Conservation (phyloP, 2,888 invertebrate species). For the Rhamnusium bicolor region DNA sequence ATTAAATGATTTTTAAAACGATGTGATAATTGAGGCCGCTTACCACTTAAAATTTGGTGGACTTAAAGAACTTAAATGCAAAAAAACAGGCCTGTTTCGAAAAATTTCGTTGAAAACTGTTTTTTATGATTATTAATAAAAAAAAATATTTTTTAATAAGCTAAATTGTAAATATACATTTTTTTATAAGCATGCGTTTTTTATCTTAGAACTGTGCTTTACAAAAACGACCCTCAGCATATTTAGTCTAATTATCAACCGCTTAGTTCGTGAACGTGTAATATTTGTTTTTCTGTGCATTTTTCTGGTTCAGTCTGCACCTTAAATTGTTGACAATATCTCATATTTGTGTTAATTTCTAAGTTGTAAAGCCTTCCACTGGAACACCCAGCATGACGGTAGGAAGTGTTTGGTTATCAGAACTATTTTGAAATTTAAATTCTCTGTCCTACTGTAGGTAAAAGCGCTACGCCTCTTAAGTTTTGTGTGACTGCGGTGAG, state of each 20-base stretch:
- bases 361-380: background rate
- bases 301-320: conserved; percentile 4
- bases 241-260: conserved; percentile 20
- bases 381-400: conserved; percentile 29
- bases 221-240: background rate
- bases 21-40: too few relatives aligned
- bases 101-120: too few relatives aligned
- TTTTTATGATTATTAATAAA: too few relatives aligned
- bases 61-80: too few relatives aligned
- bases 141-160: too few relatives aligned
- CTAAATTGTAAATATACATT: too few relatives aligned
- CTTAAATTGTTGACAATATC: conserved; percentile 17
- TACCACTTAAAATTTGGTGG: too few relatives aligned
- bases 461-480: conserved; percentile 22
- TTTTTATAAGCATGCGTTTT: background rate
- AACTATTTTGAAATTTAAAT: conserved; percentile 31
- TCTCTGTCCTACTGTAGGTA: conserved; percentile 15
- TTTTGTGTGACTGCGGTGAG: conserved; percentile 36
- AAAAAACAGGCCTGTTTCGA: too few relatives aligned
- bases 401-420: conserved; percentile 28
- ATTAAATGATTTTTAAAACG: too few relatives aligned
- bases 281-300: conserved; percentile 9
- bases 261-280: background rate
- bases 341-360: conserved; percentile 31
- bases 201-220: background rate